A percentile compares a stretch with the other conserved stretches of the same genome.
Evolutionary conservation across 1,140 invertebrate species (phyloP).

Genomic region (Rhagoletis zephyria): DNA sequence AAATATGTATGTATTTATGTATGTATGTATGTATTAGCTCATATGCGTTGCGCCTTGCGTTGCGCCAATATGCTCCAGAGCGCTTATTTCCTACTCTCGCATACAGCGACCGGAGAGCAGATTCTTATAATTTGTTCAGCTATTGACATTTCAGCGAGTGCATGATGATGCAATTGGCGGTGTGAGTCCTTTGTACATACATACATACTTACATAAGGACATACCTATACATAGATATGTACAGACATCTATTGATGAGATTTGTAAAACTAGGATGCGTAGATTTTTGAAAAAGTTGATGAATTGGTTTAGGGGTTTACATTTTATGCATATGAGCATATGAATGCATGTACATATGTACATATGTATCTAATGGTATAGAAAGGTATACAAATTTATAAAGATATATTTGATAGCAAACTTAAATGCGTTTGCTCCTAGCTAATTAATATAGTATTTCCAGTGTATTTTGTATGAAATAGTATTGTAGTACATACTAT

Average conservation of each 20-base stretch:
- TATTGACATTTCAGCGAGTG: background rate
- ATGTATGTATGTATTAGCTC: background rate
- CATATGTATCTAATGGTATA: no score
- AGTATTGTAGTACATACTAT: no score
- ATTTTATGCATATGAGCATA: background rate
- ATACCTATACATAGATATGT: background rate
- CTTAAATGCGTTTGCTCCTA: no score
- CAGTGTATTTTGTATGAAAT: no score
- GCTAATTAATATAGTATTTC: no score
- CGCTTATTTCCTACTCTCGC: background rate
- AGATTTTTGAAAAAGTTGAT: no score
- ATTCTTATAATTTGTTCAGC: slow-evolving; percentile 16
- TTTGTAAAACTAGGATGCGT: no score
- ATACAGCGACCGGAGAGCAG: background rate
- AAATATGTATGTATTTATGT: background rate
- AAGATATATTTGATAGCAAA: no score
- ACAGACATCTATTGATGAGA: background rate
- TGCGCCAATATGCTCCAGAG: background rate
- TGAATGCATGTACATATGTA: no score
- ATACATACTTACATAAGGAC: background rate
- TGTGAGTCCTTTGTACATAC: background rate
- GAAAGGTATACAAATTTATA: no score
- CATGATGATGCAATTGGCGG: background rate
- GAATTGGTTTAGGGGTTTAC: background rate
- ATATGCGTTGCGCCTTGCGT: no score